phyloP scores from a whole-genome alignment of 2,888 invertebrate species.

The Orthosia cruda region DNA sequence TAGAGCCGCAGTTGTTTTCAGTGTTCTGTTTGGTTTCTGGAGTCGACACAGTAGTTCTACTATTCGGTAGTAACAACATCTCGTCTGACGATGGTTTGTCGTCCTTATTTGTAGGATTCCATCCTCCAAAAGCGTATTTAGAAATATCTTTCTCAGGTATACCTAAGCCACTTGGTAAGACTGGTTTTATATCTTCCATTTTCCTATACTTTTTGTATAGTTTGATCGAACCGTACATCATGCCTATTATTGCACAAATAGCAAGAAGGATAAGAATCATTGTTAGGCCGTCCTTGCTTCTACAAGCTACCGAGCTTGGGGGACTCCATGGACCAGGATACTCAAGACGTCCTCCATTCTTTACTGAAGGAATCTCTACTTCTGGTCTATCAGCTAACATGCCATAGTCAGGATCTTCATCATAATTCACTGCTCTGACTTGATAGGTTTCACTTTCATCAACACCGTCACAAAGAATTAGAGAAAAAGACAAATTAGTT shows the following conservation, averaged over 20 bases:
- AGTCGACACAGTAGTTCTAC: conserved; percentile 79
- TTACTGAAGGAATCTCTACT: conserved; percentile 73
- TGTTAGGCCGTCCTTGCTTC: conserved; percentile 79
- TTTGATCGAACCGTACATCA: conserved; percentile 87
- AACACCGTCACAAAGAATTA: conserved; percentile 83
- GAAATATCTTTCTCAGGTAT: conserved; percentile 87
- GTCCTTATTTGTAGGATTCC: conserved; percentile 86
- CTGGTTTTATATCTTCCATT: conserved; percentile 94
- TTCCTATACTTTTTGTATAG: conserved; percentile 92
- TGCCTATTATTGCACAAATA: conserved; percentile 79
- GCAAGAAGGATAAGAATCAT: conserved; percentile 82
- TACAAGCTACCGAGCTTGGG: conserved; percentile 80
- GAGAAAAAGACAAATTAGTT: conserved; percentile 73
- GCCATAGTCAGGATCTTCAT: conserved; percentile 82
- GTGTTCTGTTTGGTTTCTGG: conserved; percentile 84
- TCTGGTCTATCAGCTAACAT: conserved; percentile 74
- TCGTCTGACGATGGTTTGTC: conserved; percentile 89
- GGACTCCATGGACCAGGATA: conserved; percentile 87
- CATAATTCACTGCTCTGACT: conserved; percentile 87
- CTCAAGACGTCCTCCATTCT: conserved; percentile 63
- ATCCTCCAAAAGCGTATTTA: conserved; percentile 85
- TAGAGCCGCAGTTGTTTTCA: conserved; percentile 84
- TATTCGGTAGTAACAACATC: conserved; percentile 86
- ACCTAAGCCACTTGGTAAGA: conserved; percentile 93
- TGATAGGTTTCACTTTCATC: conserved; percentile 82